These are phyloP conservation scores for Heterodera carotae DNA, from an alignment of 1,140 invertebrate genomes.

Conservation along the genomic window DNA sequence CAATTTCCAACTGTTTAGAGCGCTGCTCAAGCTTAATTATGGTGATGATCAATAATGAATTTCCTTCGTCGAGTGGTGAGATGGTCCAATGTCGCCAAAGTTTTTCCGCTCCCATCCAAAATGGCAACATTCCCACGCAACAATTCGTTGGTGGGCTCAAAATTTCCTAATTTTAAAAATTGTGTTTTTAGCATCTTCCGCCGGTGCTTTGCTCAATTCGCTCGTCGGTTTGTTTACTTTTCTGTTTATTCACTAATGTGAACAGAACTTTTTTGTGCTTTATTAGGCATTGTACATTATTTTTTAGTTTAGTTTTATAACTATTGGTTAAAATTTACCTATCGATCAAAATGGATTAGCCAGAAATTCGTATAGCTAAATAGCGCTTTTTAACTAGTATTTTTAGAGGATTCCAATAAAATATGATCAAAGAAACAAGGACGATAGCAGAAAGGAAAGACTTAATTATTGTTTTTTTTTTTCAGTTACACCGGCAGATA, in stretches of 20 bases:
- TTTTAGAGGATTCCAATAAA: too few species aligned
- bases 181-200: neutral
- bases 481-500: neutral
- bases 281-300: neutral
- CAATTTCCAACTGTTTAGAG: too few species aligned
- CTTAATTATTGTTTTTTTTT: neutral
- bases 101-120: neutral
- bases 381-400: too few species aligned
- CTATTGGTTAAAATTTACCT: too few species aligned
- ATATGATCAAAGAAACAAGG: too few species aligned
- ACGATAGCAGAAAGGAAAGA: too few species aligned
- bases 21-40: too few species aligned
- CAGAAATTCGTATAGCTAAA: too few species aligned
- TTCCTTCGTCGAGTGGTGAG: neutral
- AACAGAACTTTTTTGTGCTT: neutral
- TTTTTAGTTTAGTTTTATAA: too few species aligned
- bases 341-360: too few species aligned
- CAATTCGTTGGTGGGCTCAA: neutral
- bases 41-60: neutral
- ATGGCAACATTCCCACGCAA: neutral
- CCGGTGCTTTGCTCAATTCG: neutral
- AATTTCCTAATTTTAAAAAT: neutral
- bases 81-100: neutral
- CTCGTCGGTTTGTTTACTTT: neutral
- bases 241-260: neutral